Evolutionary conservation across 2,888 invertebrate genomes (phyloP).

Genomic region (Drepana falcataria): DNA sequence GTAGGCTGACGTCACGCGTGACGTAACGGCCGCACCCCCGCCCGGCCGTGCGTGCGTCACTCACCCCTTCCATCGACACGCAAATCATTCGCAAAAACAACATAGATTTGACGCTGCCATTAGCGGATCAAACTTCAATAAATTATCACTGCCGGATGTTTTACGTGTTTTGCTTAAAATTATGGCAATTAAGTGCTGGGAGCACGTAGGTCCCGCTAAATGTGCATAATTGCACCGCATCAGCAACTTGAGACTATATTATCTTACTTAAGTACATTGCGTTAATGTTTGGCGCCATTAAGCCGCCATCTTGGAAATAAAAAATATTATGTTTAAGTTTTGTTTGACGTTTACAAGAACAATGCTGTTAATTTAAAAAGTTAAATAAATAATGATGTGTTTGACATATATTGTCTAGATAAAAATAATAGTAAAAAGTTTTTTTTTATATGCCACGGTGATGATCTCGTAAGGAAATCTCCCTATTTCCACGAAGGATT

Average conservation of each 20-base stretch:
- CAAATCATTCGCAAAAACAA: constrained; percentile 62
- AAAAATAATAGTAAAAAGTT: no score
- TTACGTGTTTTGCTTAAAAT: constrained; percentile 9
- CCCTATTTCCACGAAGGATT: no score
- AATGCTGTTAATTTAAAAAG: no score
- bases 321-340: no score
- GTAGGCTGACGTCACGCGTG: constrained; percentile 54
- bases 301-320: background rate
- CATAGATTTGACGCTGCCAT: constrained; percentile 38
- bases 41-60: constrained; percentile 44
- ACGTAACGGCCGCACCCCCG: constrained; percentile 61
- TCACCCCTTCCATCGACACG: constrained; percentile 32
- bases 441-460: no score
- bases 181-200: constrained; percentile 1
- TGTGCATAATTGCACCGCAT: constrained; percentile 2
- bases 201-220: background rate
- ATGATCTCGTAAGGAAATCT: no score
- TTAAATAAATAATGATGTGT: no score
- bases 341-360: no score
- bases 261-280: background rate
- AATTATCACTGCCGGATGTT: constrained; percentile 15
- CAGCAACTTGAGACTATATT: background rate
- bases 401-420: no score
- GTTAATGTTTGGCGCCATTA: constrained; percentile 1
- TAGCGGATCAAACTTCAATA: constrained; percentile 27